phyloP scores from a whole-genome alignment of 1,140 invertebrate genomes.

The Pseudomyrmex pallidus region DNA sequence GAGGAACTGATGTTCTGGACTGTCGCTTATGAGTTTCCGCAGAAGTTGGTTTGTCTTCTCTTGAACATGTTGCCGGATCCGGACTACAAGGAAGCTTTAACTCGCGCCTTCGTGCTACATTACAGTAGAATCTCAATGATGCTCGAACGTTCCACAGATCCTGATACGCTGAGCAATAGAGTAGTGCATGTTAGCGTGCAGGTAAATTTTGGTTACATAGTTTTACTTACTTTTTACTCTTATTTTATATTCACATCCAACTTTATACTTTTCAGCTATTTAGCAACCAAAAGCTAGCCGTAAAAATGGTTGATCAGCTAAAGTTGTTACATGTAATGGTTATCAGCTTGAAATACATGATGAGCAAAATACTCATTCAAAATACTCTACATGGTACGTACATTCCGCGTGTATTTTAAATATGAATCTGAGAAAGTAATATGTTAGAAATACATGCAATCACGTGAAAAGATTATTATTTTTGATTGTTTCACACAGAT shows the following conservation, averaged over 20 bases:
- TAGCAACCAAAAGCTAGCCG: constrained; percentile 95
- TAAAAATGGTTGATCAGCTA: constrained; percentile 95
- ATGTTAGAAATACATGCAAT: not conserved
- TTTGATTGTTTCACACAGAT: constrained; percentile 85
- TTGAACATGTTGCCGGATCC: constrained; percentile 98
- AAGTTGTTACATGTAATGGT: constrained; percentile 97
- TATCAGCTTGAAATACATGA: constrained; percentile 96
- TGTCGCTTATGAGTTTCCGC: constrained; percentile 98
- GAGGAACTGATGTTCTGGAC: constrained; percentile 99
- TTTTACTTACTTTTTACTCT: not conserved
- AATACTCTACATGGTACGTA: constrained; percentile 93
- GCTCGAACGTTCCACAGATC: constrained; percentile 93
- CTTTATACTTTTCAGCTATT: constrained; percentile 88
- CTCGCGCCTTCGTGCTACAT: constrained; percentile 97
- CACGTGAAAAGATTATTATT: not conserved
- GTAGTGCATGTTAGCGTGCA: constrained; percentile 99
- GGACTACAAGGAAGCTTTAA: constrained; percentile 97
- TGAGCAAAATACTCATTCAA: constrained; percentile 94
- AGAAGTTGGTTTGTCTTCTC: constrained; percentile 97
- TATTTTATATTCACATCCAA: constrained; percentile 11
- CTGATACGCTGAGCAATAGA: constrained; percentile 96
- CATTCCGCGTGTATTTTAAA: not conserved
- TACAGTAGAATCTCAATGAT: constrained; percentile 97
- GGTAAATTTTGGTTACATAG: constrained; percentile 67
- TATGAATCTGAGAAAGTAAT: not conserved